phyloP scores from a whole-genome alignment of 2,797 vertebrate species.

The Gymnoscopelus braueri region DNA sequence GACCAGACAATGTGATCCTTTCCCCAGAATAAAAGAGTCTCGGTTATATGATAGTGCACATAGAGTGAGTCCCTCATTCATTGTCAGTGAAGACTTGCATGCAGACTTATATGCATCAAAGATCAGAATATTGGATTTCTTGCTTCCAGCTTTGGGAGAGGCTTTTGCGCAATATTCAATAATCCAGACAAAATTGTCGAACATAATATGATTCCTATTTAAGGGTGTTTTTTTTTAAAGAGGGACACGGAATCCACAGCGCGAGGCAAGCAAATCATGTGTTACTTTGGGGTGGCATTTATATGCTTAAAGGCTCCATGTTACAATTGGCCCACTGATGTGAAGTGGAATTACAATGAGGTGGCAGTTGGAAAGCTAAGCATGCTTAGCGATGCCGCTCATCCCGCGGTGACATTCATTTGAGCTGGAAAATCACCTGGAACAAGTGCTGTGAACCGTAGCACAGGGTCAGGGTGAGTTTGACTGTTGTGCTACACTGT shows the following conservation, averaged over 20 bases:
- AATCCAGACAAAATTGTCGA: too few species aligned
- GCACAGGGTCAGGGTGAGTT: constrained; percentile 56
- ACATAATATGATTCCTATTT: too few species aligned
- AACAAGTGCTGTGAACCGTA: constrained; percentile 60
- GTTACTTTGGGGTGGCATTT: constrained; percentile 26
- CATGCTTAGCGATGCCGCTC: constrained; percentile 34
- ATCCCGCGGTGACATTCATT: constrained; percentile 59
- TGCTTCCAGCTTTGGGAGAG: too few species aligned
- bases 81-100: too few species aligned
- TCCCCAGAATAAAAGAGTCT: too few species aligned
- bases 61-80: too few species aligned
- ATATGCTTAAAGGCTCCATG: constrained; percentile 28
- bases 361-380: constrained; percentile 44
- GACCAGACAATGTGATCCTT: too few species aligned
- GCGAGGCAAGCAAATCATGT: neutral
- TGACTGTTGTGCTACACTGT: constrained; percentile 31
- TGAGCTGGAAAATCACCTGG: constrained; percentile 55
- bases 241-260: neutral
- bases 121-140: too few species aligned
- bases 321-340: constrained; percentile 39
- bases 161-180: too few species aligned
- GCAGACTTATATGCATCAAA: too few species aligned
- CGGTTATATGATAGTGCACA: too few species aligned
- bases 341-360: constrained; percentile 63
- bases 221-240: neutral